Base-by-base conservation (phyloP, 2,888 invertebrate species). In the Tuta absoluta region DNA sequence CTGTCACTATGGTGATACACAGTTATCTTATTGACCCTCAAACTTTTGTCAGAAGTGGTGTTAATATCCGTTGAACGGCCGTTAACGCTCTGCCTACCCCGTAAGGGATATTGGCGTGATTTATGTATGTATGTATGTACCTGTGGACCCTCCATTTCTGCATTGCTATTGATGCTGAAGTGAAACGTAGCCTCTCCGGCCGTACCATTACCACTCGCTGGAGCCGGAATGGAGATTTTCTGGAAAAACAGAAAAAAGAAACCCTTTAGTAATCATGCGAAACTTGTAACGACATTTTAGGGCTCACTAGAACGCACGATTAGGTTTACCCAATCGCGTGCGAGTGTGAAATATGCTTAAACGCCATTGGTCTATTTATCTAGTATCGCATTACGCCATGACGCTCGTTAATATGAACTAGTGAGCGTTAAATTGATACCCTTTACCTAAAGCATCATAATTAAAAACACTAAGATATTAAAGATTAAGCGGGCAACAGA, bases 131-230 rank as follows among this genome's bases (percentile, higher is more conserved):
- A 8, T 37, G 8, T 37, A 49, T 66, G 74, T 81, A 92, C 92
- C 92, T 95, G 95, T 79, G 94, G 94, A 83, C 95, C 95, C 88
- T 96, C 96, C 91, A 95, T 95, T 87, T 96, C 96, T 78, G 95
- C 93, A 87, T 95, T 95, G 80, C 93, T 94, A 79, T 96, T 95
- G 87, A 97, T 93, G 87, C 95, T 94, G 95, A 96, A 92, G 93
- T 95, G 93, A 96, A 97, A 87, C 86, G 93, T 85, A 93, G 89
- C 85, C 77, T 91, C 91, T 74, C 86, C 83, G 75, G 87, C 73
- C 68, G 83, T 75, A 82, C 89, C 87, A 85, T 86, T 88, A 76
- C 87, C 85, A 80, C 75, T 85, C 75, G 93, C 92, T 81, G 96
- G 95, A 71, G 93, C 93, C 86, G 96, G 96, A 89, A 96, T 95